Evolutionary conservation across 2,797 vertebrate genomes (phyloP).

Genomic region (Sebastes itinus): DNA sequence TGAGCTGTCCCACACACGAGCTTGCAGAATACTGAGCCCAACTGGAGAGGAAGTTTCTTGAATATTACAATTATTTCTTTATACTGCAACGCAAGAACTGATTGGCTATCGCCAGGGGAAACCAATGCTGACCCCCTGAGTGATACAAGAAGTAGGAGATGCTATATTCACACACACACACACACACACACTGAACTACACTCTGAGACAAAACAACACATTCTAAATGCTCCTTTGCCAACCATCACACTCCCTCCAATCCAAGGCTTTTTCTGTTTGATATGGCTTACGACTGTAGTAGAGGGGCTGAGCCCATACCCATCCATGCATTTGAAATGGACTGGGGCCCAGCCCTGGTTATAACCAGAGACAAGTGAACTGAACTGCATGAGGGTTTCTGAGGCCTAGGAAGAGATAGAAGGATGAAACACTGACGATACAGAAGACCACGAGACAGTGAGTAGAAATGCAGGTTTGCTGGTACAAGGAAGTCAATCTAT

Average conservation of each 20-base stretch:
- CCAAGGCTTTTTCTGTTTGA: conserved; percentile 77
- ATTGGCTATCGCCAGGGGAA: conserved; percentile 83
- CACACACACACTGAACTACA: conserved; percentile 23
- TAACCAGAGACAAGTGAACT: conserved; percentile 60
- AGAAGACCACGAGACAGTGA: conserved; percentile 36
- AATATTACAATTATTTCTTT: conserved; percentile 72
- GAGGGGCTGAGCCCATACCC: conserved; percentile 47
- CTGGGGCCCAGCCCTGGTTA: conserved; percentile 45
- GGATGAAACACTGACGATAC: conserved; percentile 60
- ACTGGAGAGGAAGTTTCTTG: conserved; percentile 74
- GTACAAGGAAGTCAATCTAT: not conserved
- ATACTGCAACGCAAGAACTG: conserved; percentile 88
- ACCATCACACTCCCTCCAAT: conserved; percentile 43
- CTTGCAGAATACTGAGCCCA: conserved; percentile 61
- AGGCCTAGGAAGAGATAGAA: conserved; percentile 61
- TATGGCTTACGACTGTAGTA: conserved; percentile 77
- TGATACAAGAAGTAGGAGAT: conserved; percentile 76
- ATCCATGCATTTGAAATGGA: conserved; percentile 21
- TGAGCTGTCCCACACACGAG: conserved; percentile 64
- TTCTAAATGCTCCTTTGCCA: conserved; percentile 65
- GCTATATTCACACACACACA: conserved; percentile 21
- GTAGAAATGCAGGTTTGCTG: conserved; percentile 8
- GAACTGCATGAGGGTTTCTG: conserved; percentile 75
- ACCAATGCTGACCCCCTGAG: conserved; percentile 65
- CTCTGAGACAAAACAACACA: conserved; percentile 57